Conservation (phyloP, 2,113 vertebrate genomes). For the Syngnathoides biaculeatus region DNA sequence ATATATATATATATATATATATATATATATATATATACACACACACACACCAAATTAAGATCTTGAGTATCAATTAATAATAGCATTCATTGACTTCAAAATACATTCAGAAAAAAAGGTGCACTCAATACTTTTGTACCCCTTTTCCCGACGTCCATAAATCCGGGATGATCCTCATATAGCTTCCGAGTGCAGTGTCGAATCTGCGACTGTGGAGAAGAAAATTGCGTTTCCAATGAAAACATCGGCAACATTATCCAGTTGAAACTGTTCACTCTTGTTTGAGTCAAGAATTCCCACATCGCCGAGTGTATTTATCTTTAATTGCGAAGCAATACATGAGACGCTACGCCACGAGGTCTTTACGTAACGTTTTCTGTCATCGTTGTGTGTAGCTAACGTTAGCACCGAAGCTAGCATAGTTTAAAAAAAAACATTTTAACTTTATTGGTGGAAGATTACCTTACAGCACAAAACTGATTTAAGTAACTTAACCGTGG, state of each 20-base stretch:
- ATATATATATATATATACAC: too few relatives aligned
- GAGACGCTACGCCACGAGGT: neutral
- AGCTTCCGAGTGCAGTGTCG: neutral
- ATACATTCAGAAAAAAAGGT: neutral
- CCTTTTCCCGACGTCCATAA: neutral
- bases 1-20: too few relatives aligned
- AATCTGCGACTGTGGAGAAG: neutral
- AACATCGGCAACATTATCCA: neutral
- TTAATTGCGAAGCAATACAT: neutral
- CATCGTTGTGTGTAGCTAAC: slow-evolving; percentile 19
- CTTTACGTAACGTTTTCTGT: slow-evolving; percentile 2
- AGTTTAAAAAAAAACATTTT: slow-evolving; percentile 31
- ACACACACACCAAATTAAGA: too few relatives aligned
- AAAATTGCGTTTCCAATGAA: neutral
- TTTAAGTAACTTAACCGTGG: slow-evolving; percentile 46
- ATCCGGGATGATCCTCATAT: neutral
- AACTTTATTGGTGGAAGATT: neutral
- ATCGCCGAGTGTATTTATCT: neutral
- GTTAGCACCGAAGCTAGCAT: slow-evolving; percentile 25
- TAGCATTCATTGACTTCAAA: neutral
- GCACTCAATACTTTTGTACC: neutral
- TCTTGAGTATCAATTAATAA: neutral
- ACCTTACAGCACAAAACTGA: slow-evolving; percentile 46
- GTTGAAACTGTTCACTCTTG: neutral
- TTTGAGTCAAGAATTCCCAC: neutral